phyloP scores from a whole-genome alignment of 2,113 vertebrate species.

The Ramphastos sulfuratus region DNA sequence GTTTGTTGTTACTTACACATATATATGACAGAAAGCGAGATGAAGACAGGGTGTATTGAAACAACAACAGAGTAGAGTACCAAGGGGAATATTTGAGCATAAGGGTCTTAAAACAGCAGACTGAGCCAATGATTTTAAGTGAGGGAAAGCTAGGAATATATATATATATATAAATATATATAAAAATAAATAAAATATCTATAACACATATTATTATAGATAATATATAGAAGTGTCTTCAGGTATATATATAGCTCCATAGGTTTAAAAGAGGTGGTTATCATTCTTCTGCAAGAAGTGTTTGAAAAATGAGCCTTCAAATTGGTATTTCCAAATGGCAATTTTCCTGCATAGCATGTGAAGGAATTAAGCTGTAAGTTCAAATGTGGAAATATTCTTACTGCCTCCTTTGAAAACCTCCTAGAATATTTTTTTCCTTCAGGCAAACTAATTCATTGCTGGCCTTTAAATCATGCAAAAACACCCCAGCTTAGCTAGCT shows the following conservation, averaged over 20 bases:
- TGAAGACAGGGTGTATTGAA: background rate
- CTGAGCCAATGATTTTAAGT: background rate
- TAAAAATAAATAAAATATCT: background rate
- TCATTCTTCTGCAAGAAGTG: background rate
- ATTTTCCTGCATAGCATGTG: background rate
- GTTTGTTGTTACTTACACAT: conserved; percentile 7
- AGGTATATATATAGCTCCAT: background rate
- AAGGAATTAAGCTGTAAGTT: background rate
- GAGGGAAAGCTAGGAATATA: background rate
- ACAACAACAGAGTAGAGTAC: background rate
- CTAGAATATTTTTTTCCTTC: background rate
- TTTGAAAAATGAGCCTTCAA: background rate
- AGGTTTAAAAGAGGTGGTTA: background rate
- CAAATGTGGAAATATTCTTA: background rate
- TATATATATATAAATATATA: background rate
- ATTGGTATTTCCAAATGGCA: background rate
- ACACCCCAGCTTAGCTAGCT: background rate
- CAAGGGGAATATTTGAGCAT: background rate
- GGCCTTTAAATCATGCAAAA: background rate
- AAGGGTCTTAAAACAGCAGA: too few species aligned
- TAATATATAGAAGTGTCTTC: background rate
- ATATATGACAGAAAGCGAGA: background rate
- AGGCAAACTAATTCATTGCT: background rate
- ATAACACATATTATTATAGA: background rate
- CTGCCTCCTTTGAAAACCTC: background rate